These are phyloP conservation scores for Leucoraja erinaceus DNA, from an alignment of 2,113 vertebrate species.

Conservation along the genomic window DNA sequence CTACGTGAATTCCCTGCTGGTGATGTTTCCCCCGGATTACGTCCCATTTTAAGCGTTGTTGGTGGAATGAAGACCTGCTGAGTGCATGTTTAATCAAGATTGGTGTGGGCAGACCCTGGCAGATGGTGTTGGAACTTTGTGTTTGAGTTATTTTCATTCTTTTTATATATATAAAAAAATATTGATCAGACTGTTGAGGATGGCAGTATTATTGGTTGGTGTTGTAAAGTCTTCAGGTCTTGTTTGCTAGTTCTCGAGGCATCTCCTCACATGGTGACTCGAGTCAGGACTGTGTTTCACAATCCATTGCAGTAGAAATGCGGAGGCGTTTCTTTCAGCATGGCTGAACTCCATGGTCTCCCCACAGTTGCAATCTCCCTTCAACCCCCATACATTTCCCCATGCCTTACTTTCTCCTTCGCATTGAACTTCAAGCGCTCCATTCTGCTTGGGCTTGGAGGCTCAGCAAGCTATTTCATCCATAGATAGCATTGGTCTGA, in stretches of 20 bases:
- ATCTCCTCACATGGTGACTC: neutral
- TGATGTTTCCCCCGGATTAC: constrained; percentile 27
- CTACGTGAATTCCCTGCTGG: constrained; percentile 13
- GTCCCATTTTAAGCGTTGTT: neutral
- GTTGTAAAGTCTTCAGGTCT: neutral
- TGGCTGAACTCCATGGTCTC: neutral
- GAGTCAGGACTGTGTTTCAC: neutral
- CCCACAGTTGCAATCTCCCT: neutral
- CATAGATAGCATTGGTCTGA: neutral
- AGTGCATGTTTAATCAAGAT: constrained; percentile 14
- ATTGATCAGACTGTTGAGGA: neutral
- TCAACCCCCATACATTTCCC: neutral
- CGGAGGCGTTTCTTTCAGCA: neutral
- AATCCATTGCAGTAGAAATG: neutral
- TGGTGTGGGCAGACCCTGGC: neutral
- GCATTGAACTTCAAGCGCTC: neutral
- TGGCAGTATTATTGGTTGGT: neutral
- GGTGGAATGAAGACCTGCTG: neutral
- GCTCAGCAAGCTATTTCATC: neutral
- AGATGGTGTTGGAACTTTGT: neutral
- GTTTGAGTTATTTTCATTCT: neutral
- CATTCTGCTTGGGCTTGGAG: no score
- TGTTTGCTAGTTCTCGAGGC: neutral
- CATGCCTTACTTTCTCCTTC: neutral
- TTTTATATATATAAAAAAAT: neutral